Conservation (phyloP, 1,140 invertebrate species). For the Chironomus tepperi region DNA sequence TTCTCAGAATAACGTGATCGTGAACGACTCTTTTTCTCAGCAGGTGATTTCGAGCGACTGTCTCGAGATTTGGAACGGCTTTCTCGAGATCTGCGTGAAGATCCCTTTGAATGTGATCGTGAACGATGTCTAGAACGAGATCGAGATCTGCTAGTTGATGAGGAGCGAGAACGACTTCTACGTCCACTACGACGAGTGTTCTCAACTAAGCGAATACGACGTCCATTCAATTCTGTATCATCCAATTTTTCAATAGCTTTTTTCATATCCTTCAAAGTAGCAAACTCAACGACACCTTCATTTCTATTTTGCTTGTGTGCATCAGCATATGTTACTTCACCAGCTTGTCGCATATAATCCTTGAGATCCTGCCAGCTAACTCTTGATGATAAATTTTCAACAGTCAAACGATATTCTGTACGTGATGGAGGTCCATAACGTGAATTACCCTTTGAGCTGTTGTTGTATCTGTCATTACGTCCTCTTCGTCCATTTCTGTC, state of each 20-base stretch:
- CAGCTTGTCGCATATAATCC: constrained; percentile 98
- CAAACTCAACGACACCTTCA: too few species aligned
- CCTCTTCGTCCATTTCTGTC: constrained; percentile 19
- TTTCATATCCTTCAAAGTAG: too few species aligned
- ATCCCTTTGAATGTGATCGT: constrained; percentile 52
- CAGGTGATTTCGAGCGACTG: constrained; percentile 53
- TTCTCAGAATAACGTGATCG: background rate
- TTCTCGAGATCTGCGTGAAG: constrained; percentile 50
- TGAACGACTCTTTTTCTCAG: background rate
- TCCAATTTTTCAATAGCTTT: too few species aligned
- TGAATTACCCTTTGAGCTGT: constrained; percentile 41
- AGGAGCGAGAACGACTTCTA: constrained; percentile 50
- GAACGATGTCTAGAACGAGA: constrained; percentile 58
- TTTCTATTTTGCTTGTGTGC: constrained; percentile 93
- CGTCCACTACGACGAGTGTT: constrained; percentile 73
- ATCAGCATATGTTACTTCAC: constrained; percentile 97
- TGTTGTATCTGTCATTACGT: constrained; percentile 35
- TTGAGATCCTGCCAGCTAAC: constrained; percentile 99
- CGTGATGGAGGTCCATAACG: constrained; percentile 96
- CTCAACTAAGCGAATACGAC: constrained; percentile 79
- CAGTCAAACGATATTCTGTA: constrained; percentile 90
- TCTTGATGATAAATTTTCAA: too few species aligned
- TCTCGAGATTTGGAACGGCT: constrained; percentile 57
- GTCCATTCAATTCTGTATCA: too few species aligned
- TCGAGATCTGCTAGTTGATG: constrained; percentile 60